A percentile compares a stretch with the other conserved stretches of the same genome.
Evolutionary conservation across 2,888 invertebrate genomes (phyloP).

Genomic region (Empis stercorea): DNA sequence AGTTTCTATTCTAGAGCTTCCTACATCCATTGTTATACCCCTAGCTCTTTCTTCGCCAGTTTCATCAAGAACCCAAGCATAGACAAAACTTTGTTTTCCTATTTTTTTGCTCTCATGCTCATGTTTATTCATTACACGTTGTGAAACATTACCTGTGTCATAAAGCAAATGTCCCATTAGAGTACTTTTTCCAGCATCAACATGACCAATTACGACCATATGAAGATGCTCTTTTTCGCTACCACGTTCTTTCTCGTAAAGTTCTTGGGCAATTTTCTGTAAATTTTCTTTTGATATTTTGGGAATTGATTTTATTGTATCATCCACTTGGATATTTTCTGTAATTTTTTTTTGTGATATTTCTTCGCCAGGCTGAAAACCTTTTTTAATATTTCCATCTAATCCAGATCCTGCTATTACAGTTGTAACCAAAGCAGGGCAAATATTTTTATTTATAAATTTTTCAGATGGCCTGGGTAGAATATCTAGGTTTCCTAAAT

Average conservation of each 20-base stretch:
- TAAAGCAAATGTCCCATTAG: slow-evolving; percentile 92
- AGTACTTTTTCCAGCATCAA: slow-evolving; percentile 43
- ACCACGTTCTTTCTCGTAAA: slow-evolving; percentile 62
- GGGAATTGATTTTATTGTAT: slow-evolving; percentile 11
- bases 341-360: neutral
- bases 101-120: slow-evolving; percentile 94
- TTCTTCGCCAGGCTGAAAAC: slow-evolving; percentile 10
- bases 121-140: slow-evolving; percentile 87
- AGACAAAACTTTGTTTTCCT: slow-evolving; percentile 96
- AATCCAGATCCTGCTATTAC: slow-evolving; percentile 23
- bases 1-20: slow-evolving; percentile 84
- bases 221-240: slow-evolving; percentile 77
- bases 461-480: no score
- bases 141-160: slow-evolving; percentile 73
- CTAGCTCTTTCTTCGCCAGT: slow-evolving; percentile 92
- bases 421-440: slow-evolving; percentile 13
- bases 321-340: no score
- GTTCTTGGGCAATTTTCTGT: slow-evolving; percentile 37
- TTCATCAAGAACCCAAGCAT: slow-evolving; percentile 98
- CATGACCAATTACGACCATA: slow-evolving; percentile 90
- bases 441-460: no score
- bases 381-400: slow-evolving; percentile 22
- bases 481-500: no score
- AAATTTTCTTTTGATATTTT: slow-evolving; percentile 33
- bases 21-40: slow-evolving; percentile 99